Conservation (phyloP, 2,888 invertebrate genomes). For the Nomada hirtipes region DNA sequence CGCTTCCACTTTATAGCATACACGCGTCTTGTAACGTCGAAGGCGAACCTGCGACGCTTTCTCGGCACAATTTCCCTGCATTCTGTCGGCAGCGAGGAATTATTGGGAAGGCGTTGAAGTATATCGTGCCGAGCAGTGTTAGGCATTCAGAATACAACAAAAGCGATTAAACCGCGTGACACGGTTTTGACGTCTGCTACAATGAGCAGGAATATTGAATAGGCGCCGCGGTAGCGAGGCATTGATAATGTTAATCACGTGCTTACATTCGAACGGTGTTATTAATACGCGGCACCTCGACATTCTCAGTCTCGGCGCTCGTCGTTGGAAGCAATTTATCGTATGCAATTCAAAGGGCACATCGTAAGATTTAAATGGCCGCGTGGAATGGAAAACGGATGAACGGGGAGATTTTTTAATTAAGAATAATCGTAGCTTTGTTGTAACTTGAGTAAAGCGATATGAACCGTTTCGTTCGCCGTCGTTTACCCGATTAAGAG, state of each 20-base stretch:
- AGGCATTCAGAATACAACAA: constrained; percentile 60
- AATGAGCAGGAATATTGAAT: constrained; percentile 59
- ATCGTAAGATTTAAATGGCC: constrained; percentile 17
- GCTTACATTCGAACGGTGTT: constrained; percentile 46
- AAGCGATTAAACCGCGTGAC: constrained; percentile 66
- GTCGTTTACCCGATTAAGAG: neutral
- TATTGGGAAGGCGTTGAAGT: constrained; percentile 68
- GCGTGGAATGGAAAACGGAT: neutral
- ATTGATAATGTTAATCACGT: constrained; percentile 59
- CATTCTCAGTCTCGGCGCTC: constrained; percentile 28
- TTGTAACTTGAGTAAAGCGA: neutral
- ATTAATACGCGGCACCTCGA: constrained; percentile 50
- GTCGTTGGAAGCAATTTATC: constrained; percentile 44
- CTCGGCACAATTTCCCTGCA: constrained; percentile 44
- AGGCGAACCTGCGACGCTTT: constrained; percentile 41
- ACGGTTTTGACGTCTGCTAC: constrained; percentile 53
- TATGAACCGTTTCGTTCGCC: neutral
- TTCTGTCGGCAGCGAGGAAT: constrained; percentile 57
- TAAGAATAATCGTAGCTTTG: constrained; percentile 12
- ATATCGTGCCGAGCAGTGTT: constrained; percentile 51
- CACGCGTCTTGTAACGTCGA: constrained; percentile 52
- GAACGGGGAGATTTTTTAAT: constrained; percentile 22
- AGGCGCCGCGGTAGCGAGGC: constrained; percentile 11
- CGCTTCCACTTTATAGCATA: constrained; percentile 42
- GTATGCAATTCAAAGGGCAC: constrained; percentile 36